These are phyloP conservation scores for Phoxinus phoxinus DNA, from an alignment of 2,113 vertebrate genomes.

Conservation along the genomic window DNA sequence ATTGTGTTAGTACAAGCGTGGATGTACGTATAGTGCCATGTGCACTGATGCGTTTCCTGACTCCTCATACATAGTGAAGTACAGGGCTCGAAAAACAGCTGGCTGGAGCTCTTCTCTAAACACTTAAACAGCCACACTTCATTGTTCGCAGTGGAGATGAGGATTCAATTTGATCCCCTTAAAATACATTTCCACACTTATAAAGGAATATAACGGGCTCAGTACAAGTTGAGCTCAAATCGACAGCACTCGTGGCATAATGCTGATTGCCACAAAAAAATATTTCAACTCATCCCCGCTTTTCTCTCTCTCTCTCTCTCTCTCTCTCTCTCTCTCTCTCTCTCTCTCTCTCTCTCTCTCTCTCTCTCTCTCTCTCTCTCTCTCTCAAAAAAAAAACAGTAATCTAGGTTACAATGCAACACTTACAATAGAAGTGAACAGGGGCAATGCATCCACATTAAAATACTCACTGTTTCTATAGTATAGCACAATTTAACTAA, in stretches of 20 bases:
- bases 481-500: too few relatives aligned
- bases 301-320: not conserved
- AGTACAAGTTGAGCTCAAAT: not conserved
- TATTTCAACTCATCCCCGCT: not conserved
- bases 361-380: not conserved
- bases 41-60: constrained; percentile 60
- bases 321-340: not conserved
- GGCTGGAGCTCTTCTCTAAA: constrained; percentile 55
- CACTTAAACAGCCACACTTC: constrained; percentile 53
- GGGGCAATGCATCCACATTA: not conserved
- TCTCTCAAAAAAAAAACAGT: not conserved
- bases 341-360: not conserved
- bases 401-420: not conserved
- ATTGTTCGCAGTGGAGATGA: constrained; percentile 50
- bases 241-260: not conserved
- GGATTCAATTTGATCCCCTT: constrained; percentile 33
- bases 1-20: constrained; percentile 45
- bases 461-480: not conserved
- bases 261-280: not conserved
- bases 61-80: constrained; percentile 55
- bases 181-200: constrained; percentile 4
- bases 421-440: not conserved
- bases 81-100: constrained; percentile 52
- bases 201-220: not conserved
- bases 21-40: constrained; percentile 48